These are phyloP conservation scores for Panthera tigris DNA, from an alignment of 2,113 vertebrate species.

Conservation along the genomic window DNA sequence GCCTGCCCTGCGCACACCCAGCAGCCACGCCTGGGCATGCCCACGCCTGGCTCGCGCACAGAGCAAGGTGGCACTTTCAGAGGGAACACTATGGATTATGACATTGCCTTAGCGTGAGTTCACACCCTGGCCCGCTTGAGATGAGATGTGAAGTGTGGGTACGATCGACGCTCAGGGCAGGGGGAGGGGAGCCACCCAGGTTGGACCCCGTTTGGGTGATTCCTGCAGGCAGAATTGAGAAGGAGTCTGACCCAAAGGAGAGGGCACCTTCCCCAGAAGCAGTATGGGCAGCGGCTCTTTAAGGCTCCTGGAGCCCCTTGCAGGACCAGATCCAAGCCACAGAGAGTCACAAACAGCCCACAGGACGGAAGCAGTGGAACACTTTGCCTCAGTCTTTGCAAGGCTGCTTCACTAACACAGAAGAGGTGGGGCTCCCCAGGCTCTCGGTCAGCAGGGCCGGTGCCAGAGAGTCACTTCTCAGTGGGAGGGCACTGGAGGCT, in stretches of 20 bases:
- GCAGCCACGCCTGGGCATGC: fast-evolving
- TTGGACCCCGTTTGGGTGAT: background rate
- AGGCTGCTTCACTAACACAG: background rate
- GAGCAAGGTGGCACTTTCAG: background rate
- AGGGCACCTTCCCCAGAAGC: background rate
- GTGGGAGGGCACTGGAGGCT: fast-evolving
- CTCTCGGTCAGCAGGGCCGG: background rate
- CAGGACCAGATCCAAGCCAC: background rate
- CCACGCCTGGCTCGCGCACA: background rate
- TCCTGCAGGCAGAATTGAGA: background rate
- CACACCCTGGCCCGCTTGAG: background rate
- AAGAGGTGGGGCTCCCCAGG: background rate
- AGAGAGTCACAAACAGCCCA: background rate
- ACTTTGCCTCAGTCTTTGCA: background rate
- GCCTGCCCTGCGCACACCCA: background rate
- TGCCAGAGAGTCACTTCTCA: background rate
- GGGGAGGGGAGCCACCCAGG: background rate
- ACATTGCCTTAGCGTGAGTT: background rate
- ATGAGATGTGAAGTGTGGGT: background rate
- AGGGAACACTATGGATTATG: background rate
- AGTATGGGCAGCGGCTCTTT: fast-evolving
- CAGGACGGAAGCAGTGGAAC: no score
- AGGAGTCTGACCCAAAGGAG: background rate
- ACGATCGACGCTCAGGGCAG: fast-evolving
- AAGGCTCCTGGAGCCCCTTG: background rate